These are phyloP conservation scores for Patella depressa DNA, from an alignment of 2,888 invertebrate genomes.

Conservation along the genomic window DNA sequence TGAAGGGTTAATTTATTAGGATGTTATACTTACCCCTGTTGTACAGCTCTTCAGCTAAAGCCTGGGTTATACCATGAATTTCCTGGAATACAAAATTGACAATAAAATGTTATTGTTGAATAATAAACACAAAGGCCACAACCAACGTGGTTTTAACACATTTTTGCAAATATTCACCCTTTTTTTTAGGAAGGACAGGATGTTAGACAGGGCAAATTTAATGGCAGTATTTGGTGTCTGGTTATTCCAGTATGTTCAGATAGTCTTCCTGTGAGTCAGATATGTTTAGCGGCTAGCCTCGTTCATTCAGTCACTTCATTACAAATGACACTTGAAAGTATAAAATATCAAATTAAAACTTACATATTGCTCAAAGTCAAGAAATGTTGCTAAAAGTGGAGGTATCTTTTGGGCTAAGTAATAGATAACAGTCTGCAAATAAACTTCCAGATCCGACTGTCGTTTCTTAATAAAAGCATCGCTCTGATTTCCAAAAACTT, in stretches of 20 bases:
- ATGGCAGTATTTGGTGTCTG: too few relatives aligned
- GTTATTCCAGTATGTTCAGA: too few relatives aligned
- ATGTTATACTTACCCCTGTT: constrained; percentile 73
- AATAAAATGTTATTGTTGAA: not conserved
- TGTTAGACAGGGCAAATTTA: too few relatives aligned
- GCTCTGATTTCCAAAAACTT: constrained; percentile 90
- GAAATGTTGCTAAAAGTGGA: constrained; percentile 84
- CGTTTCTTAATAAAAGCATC: constrained; percentile 89
- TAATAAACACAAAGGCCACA: not conserved
- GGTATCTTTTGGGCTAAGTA: constrained; percentile 80
- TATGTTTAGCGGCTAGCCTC: too few relatives aligned
- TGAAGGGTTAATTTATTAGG: too few relatives aligned
- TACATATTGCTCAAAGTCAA: constrained; percentile 87
- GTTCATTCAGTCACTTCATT: too few relatives aligned
- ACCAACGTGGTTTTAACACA: not conserved
- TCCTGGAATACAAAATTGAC: constrained; percentile 74
- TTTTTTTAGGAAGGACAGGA: not conserved
- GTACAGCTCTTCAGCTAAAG: constrained; percentile 84
- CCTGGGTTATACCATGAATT: constrained; percentile 87
- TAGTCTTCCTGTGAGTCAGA: too few relatives aligned
- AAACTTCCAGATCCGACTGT: constrained; percentile 83
- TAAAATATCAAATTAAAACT: constrained; percentile 40
- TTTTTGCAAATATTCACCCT: not conserved
- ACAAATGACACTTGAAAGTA: too few relatives aligned
- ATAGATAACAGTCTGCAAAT: constrained; percentile 82